Percentiles rank a stretch among this genome's conserved stretches.
Evolutionary conservation across 2,888 invertebrate species (phyloP).

Genomic region (Sphaerophoria taeniata): DNA sequence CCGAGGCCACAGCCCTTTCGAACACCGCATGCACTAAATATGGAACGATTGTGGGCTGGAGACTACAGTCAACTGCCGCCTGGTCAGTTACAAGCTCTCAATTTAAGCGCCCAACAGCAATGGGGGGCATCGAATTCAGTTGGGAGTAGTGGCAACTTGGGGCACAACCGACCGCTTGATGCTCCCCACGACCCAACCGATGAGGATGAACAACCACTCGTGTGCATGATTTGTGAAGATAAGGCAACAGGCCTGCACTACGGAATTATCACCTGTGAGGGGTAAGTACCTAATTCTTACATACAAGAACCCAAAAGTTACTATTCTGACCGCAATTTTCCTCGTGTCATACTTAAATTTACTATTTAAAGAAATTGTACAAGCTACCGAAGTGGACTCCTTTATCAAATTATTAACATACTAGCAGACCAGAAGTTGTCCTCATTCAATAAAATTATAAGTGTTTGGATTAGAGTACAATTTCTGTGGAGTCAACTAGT

Average conservation of each 20-base stretch:
- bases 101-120: constrained; percentile 86
- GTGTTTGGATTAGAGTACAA: too few relatives aligned
- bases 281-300: constrained; percentile 82
- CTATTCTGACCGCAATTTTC: too few relatives aligned
- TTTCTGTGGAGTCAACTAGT: too few relatives aligned
- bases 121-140: constrained; percentile 81
- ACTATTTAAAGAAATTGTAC: too few relatives aligned
- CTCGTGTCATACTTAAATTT: too few relatives aligned
- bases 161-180: constrained; percentile 79
- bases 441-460: too few relatives aligned
- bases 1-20: constrained; percentile 83
- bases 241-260: constrained; percentile 99
- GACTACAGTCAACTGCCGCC: constrained; percentile 93
- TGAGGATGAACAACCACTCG: constrained; percentile 96
- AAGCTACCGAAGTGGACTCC: too few relatives aligned
- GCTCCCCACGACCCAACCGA: constrained; percentile 83
- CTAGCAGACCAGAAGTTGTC: too few relatives aligned
- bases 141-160: constrained; percentile 66
- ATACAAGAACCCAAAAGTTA: too few relatives aligned
- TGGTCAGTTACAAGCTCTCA: constrained; percentile 90
- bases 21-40: constrained; percentile 89
- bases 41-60: constrained; percentile 96
- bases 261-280: constrained; percentile 99
- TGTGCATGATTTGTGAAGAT: constrained; percentile 99
- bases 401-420: too few relatives aligned